Base-by-base conservation (phyloP, 2,888 invertebrate species). In the Carabus problematicus region DNA sequence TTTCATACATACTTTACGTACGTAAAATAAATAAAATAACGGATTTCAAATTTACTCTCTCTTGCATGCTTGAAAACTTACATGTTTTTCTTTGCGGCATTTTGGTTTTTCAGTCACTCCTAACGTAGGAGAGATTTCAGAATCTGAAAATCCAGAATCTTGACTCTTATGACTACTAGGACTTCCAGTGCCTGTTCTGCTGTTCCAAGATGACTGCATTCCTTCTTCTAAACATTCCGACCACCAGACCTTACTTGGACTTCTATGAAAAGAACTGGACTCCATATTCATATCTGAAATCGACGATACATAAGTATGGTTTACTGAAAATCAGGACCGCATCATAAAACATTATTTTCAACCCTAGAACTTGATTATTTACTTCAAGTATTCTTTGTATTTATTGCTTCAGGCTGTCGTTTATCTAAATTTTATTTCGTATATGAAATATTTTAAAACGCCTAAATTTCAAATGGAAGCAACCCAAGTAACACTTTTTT, bases 91-190 rank as follows among this genome's bases (percentile, higher is more conserved):
- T 29, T 56, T 56, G 9, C 45, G 43, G 8, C 47, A 83, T 1
- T 83, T 47, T 83, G 2, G 79, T 80, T 0, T 49, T 49, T 52
- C 60, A 3, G 19, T 47, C 16, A 47, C 42, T 9, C 40, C 71
- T 52, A 73, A 62, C 47, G 85, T 84, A n/a, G 86, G 85, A 1
- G 89, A 88, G 74, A 86, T 86, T 75, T 91, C 92, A 0, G 91
- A 90, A 76, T 92, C 92, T 0, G 92, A 92, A 80, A 92, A 92
- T 1, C 92, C 92, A 0, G 92, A 92, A 80, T 92, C 92, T 80
- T 91, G 91, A 76, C 91, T 91, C 71, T 90, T 88, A 72, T 90
- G 90, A 78, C 90, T 90, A 39, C 82, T 88, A 72, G 83, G 86
- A 77, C 84, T 87, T 76, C 83, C 85, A 71, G 82, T 80, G 79